Conservation (phyloP, 2,888 invertebrate genomes). For the Tipula vernalis region DNA sequence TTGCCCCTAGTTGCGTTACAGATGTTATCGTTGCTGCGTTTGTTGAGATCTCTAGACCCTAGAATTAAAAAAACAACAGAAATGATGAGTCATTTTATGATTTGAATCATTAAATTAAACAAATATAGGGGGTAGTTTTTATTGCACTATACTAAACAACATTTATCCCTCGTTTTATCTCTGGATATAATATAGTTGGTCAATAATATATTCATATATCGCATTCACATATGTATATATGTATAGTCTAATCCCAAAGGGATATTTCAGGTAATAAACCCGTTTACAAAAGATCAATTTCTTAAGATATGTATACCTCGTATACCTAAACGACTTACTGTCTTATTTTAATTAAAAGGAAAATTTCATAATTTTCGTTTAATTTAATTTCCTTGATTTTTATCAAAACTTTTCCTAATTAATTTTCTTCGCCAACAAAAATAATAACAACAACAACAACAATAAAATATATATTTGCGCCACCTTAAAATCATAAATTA, state of each 20-base stretch:
- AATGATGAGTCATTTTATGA: neutral
- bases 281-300: neutral
- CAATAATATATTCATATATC: neutral
- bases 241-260: neutral
- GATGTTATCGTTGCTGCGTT: constrained; percentile 15
- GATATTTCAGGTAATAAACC: neutral
- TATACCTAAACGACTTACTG: neutral
- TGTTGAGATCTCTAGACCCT: constrained; percentile 18
- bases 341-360: neutral
- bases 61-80: constrained; percentile 11
- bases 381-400: neutral
- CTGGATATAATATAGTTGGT: neutral
- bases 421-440: neutral
- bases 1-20: constrained; percentile 15
- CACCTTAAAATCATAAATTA: neutral
- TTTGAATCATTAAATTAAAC: neutral
- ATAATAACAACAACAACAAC: neutral
- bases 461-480: neutral
- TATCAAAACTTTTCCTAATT: neutral
- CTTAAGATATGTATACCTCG: neutral
- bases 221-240: neutral
- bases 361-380: neutral
- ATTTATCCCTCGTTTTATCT: neutral
- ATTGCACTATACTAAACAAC: neutral
- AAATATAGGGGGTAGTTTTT: neutral